These are phyloP conservation scores for Piaya cayana DNA, from an alignment of 2,113 vertebrate genomes.

Conservation along the genomic window DNA sequence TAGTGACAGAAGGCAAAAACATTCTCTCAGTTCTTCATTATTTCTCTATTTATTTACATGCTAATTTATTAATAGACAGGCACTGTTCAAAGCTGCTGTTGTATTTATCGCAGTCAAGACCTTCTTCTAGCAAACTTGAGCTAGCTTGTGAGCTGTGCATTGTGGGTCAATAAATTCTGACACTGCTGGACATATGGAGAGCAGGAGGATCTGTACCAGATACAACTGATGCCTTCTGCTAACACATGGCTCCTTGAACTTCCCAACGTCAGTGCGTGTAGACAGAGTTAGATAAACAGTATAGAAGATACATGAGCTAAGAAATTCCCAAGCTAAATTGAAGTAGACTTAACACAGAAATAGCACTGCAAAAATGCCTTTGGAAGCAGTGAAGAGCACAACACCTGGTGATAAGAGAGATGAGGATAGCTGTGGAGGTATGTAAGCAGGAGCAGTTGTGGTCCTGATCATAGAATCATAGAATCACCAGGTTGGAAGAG, in stretches of 20 bases:
- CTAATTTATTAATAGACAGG: neutral
- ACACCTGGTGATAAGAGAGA: neutral
- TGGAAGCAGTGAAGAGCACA: neutral
- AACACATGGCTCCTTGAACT: neutral
- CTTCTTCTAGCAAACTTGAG: neutral
- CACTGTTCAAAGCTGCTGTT: neutral
- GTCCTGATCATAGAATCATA: no score
- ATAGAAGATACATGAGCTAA: neutral
- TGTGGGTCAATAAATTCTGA: neutral
- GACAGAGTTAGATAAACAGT: neutral
- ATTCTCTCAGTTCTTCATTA: neutral
- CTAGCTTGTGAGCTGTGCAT: neutral
- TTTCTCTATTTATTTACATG: neutral
- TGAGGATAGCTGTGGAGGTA: neutral
- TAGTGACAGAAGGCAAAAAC: neutral
- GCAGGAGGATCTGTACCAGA: neutral
- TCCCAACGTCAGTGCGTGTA: neutral
- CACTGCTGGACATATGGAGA: neutral
- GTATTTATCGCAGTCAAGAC: neutral
- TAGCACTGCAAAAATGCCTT: neutral
- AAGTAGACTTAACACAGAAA: neutral
- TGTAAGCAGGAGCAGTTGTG: fast-evolving
- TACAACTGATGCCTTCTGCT: neutral
- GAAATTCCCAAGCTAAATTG: neutral
- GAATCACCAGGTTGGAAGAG: no score